Percentiles rank a stretch among this genome's conserved stretches.
Conservation (phyloP, 2,888 invertebrate genomes). For the Dromius quadrimaculatus region DNA sequence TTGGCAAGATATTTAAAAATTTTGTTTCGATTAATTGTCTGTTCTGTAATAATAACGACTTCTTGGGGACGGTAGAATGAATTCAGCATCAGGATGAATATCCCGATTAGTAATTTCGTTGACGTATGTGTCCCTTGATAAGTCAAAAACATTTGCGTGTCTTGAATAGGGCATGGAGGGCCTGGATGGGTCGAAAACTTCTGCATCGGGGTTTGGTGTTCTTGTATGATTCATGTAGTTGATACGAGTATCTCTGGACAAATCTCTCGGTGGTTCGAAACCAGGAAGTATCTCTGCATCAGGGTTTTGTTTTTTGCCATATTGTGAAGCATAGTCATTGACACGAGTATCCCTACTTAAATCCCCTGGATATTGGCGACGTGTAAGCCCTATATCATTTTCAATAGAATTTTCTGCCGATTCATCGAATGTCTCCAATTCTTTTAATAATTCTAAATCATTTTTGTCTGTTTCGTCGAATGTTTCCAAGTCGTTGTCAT, state of each 20-base stretch:
- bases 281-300: constrained; percentile 20
- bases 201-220: constrained; percentile 50
- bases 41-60: constrained; percentile 40
- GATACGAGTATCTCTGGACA: constrained; percentile 60
- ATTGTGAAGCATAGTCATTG: constrained; percentile 12
- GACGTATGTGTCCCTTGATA: constrained; percentile 56
- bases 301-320: constrained; percentile 9
- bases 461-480: too few species aligned
- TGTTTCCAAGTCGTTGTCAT: constrained; percentile 57
- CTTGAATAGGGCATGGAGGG: background rate
- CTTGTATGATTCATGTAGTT: constrained; percentile 57
- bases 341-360: constrained; percentile 20
- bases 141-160: constrained; percentile 45
- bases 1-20: constrained; percentile 18
- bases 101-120: background rate
- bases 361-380: constrained; percentile 1
- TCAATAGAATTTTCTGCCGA: constrained; percentile 60
- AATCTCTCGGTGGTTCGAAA: constrained; percentile 56
- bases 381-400: background rate
- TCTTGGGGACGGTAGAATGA: constrained; percentile 45
- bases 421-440: constrained; percentile 51
- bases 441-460: constrained; percentile 44
- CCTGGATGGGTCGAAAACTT: constrained; percentile 36
- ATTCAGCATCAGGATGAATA: constrained; percentile 28
- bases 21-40: constrained; percentile 7